Evolutionary conservation across 2,797 vertebrate genomes (phyloP).

Genomic region (Hephaestus fuliginosus): DNA sequence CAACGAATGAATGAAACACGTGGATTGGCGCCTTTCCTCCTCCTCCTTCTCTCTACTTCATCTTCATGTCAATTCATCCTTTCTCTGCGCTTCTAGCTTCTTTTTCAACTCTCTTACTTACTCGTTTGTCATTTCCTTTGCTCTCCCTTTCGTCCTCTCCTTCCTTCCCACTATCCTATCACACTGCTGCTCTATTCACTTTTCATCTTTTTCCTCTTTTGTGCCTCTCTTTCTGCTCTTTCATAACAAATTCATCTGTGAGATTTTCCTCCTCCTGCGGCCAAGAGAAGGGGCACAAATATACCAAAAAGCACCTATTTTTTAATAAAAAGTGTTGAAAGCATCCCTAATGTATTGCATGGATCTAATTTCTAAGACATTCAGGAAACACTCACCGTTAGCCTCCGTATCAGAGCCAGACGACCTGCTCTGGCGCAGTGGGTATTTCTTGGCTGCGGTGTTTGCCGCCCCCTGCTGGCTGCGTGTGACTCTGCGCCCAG

Average conservation of each 20-base stretch:
- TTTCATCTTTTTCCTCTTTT: background rate
- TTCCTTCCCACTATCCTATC: background rate
- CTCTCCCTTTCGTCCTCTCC: background rate
- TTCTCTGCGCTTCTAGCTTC: background rate
- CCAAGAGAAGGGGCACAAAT: background rate
- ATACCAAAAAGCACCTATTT: background rate
- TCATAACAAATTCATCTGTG: background rate
- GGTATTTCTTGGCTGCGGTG: conserved; percentile 92
- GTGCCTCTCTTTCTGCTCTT: background rate
- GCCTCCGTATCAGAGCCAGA: conserved; percentile 94
- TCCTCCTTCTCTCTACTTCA: background rate
- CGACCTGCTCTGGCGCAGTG: conserved; percentile 92
- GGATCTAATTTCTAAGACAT: background rate
- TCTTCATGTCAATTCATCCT: background rate
- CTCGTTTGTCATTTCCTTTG: background rate
- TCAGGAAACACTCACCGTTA: conserved; percentile 73
- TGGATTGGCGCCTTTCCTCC: background rate
- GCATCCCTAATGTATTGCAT: background rate
- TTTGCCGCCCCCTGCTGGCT: conserved; percentile 93
- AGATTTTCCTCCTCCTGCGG: background rate
- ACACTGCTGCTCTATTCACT: background rate
- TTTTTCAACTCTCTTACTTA: background rate
- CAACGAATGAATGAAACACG: conserved; percentile 22
- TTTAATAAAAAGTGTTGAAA: background rate
- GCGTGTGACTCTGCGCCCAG: conserved; percentile 93